Evolutionary conservation across 2,113 vertebrate genomes (phyloP).

Genomic region (Festucalex cinctus): DNA sequence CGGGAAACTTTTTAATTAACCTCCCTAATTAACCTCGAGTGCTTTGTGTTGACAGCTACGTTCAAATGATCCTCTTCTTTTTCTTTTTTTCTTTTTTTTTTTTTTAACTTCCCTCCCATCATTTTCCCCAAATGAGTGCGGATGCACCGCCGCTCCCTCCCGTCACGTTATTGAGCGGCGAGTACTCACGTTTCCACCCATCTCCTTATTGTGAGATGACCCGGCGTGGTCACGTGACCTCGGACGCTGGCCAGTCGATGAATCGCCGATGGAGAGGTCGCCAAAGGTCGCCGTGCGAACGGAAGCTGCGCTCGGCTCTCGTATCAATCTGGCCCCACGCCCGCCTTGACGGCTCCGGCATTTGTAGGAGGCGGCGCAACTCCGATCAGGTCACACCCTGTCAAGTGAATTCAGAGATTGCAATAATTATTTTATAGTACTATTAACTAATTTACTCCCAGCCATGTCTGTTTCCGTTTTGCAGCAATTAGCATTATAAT

Average conservation of each 20-base stretch:
- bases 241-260: conserved; percentile 60
- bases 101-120: conserved; percentile 8
- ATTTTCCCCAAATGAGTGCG: conserved; percentile 33
- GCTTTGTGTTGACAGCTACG: conserved; percentile 3
- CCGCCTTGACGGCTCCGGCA: conserved; percentile 11
- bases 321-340: conserved; percentile 52
- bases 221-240: conserved; percentile 52
- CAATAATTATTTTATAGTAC: too few relatives aligned
- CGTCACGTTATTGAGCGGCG: conserved; percentile 27
- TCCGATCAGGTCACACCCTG: too few relatives aligned
- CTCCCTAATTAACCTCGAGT: not conserved
- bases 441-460: too few relatives aligned
- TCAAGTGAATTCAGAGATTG: too few relatives aligned
- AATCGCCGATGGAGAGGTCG: conserved; percentile 58
- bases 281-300: conserved; percentile 56
- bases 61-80: not conserved
- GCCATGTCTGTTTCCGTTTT: too few relatives aligned
- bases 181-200: conserved; percentile 32
- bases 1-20: not conserved
- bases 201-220: conserved; percentile 57
- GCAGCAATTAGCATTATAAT: too few relatives aligned
- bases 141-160: conserved; percentile 15
- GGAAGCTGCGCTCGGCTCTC: conserved; percentile 45
- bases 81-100: too few relatives aligned
- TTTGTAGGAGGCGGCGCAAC: too few relatives aligned